These are phyloP conservation scores for Archips crataeganus DNA, from an alignment of 2,888 invertebrate species.

Conservation along the genomic window DNA sequence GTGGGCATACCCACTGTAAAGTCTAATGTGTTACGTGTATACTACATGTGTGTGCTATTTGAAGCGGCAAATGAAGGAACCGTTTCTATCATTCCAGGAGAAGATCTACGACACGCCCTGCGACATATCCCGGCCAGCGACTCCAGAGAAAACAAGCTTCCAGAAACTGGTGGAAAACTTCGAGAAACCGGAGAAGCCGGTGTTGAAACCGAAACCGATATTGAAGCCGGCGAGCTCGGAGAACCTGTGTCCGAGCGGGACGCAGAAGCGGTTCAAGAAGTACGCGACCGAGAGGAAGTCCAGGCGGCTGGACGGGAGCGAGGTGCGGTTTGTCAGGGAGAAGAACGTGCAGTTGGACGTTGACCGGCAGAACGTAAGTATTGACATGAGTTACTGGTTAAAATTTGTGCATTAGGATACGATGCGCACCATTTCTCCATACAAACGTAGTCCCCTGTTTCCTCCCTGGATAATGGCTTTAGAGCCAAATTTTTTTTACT, in stretches of 20 bases:
- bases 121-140: slow-evolving; percentile 54
- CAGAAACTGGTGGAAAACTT: slow-evolving; percentile 69
- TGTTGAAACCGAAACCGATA: slow-evolving; percentile 51
- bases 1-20: too few relatives aligned
- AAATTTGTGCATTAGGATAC: too few relatives aligned
- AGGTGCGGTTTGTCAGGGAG: slow-evolving; percentile 58
- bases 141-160: slow-evolving; percentile 66
- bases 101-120: slow-evolving; percentile 76
- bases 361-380: slow-evolving; percentile 79
- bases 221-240: slow-evolving; percentile 45
- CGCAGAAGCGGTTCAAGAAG: slow-evolving; percentile 52
- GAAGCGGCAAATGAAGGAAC: too few relatives aligned
- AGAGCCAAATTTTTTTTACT: too few relatives aligned
- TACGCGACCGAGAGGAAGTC: slow-evolving; percentile 61
- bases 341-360: slow-evolving; percentile 68
- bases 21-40: too few relatives aligned
- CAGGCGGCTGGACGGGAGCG: slow-evolving; percentile 46
- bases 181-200: slow-evolving; percentile 64
- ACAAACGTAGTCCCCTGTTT: too few relatives aligned
- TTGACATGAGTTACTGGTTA: too few relatives aligned
- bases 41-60: too few relatives aligned
- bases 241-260: slow-evolving; percentile 50
- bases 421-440: too few relatives aligned
- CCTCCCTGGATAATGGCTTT: too few relatives aligned
- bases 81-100: slow-evolving; percentile 64